These are phyloP conservation scores for Geotrupes spiniger DNA, from an alignment of 2,888 invertebrate genomes.

Conservation along the genomic window DNA sequence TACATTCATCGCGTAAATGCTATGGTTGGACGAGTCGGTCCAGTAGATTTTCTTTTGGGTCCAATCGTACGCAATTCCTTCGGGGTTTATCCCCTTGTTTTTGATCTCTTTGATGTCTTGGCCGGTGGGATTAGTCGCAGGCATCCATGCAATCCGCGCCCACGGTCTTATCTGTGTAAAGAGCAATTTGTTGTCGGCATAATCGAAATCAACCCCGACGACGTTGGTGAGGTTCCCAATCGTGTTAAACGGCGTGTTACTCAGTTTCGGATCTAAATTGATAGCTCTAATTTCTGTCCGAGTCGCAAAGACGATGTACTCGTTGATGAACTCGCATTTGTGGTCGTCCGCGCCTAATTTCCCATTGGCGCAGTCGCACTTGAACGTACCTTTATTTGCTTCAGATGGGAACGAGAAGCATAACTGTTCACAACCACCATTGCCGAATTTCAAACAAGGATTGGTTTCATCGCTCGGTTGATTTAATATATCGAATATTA, in stretches of 20 bases:
- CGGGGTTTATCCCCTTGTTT: constrained; percentile 81
- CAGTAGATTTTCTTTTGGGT: constrained; percentile 96
- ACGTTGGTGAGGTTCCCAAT: constrained; percentile 86
- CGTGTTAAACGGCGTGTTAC: constrained; percentile 80
- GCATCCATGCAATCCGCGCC: constrained; percentile 82
- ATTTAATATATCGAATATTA: constrained; percentile 83
- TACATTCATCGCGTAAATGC: constrained; percentile 91
- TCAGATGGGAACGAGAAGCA: constrained; percentile 90
- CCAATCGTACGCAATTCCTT: constrained; percentile 97
- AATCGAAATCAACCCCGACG: constrained; percentile 95
- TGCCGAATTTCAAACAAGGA: constrained; percentile 72
- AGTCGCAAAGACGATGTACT: constrained; percentile 91
- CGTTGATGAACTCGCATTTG: constrained; percentile 79
- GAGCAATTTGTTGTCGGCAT: constrained; percentile 78
- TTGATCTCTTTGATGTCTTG: constrained; percentile 66
- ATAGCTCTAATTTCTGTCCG: constrained; percentile 90
- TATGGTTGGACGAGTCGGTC: constrained; percentile 94
- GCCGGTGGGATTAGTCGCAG: constrained; percentile 66
- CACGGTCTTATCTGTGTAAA: constrained; percentile 93
- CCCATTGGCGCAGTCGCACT: constrained; percentile 93
- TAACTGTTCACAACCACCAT: constrained; percentile 88
- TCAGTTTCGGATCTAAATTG: constrained; percentile 80
- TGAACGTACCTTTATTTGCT: constrained; percentile 51
- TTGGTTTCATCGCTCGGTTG: constrained; percentile 83
- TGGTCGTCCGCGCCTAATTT: constrained; percentile 58